Evolutionary conservation across 2,888 invertebrate genomes (phyloP).

Genomic region (Sarcophaga carnaria): DNA sequence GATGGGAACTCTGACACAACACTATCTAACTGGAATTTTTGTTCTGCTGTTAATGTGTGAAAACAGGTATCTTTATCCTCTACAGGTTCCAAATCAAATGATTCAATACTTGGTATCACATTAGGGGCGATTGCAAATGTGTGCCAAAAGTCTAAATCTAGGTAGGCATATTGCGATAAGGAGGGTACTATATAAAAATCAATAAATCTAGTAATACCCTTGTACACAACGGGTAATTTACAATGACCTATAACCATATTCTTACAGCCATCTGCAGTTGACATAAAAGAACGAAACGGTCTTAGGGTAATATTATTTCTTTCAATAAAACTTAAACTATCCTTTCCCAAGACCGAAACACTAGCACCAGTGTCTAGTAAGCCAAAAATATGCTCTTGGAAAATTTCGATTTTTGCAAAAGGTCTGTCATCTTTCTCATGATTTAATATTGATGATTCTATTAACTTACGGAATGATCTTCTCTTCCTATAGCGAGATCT

Average conservation of each 20-base stretch:
- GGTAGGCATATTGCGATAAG: too few relatives aligned
- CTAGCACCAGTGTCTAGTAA: conserved; percentile 45
- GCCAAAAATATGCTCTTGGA: neutral
- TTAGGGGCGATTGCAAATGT: too few relatives aligned
- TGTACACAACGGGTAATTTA: conserved; percentile 1
- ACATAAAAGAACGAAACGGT: conserved; percentile 24
- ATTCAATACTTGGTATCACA: too few relatives aligned
- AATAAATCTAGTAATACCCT: neutral
- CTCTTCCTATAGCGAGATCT: neutral
- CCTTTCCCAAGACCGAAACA: conserved; percentile 40
- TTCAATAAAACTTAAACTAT: conserved; percentile 38
- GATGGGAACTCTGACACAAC: conserved; percentile 7
- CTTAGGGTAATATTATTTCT: conserved; percentile 13
- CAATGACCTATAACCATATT: conserved; percentile 28
- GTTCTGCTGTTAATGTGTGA: too few relatives aligned
- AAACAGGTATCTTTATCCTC: too few relatives aligned
- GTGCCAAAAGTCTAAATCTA: too few relatives aligned
- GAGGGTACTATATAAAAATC: neutral
- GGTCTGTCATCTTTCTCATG: conserved; percentile 18
- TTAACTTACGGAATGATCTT: conserved; percentile 2
- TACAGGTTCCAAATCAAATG: too few relatives aligned
- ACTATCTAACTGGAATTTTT: too few relatives aligned
- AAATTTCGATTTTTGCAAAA: conserved; percentile 21
- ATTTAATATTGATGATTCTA: neutral
- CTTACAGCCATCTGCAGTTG: conserved; percentile 47